Evolutionary conservation across 2,113 vertebrate species (phyloP), one percentile per base, ranked within the genome.

Genomic region (Etheostoma spectabile): DNA sequence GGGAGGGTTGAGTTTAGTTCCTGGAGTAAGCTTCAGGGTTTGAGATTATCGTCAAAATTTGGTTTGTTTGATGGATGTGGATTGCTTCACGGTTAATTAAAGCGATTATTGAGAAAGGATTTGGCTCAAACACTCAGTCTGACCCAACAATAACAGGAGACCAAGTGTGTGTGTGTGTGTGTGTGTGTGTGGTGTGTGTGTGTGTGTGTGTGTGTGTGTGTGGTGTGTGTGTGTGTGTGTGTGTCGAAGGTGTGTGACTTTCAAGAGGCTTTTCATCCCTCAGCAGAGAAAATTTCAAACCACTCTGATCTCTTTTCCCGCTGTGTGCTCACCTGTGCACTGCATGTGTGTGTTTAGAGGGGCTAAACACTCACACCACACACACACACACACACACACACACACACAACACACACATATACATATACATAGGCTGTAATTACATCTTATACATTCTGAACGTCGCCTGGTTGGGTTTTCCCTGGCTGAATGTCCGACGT

Each of bases 71-170:
- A 35, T 30, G 2, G 60, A 71, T 68, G 33, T 22, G 22, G 18
- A 56, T 60, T 60, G 71, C 48, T 74, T 73, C 57, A 55, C 46
- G 52, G 68, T 84, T 84, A 75, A 84, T 84, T 87, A 71, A 62
- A 51, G 13, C 53, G 82, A 84, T 84, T 80, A 88, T 12, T 22
- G 38, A 79, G 77, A 84, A 51, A 18, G 73, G 80, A 88, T 86
- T 88, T 84, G 75, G 66, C 72, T 77, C 33, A 24, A 82, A 57
- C 30, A 52, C 15, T 59, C 24, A 24, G 30, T 24, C 12, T 49
- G 62, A 64, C 67, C 68, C 79, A 65, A 56, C 48, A 65, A 21
- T 35, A 64, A 72, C 13, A 69, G 45, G 56, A 27, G 51, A 49
- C n/a, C 48, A 22, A n/a, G 53, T 22, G 64, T 49, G 61, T 67